Percentiles rank a stretch among this genome's conserved stretches.
phyloP scores from a whole-genome alignment of 64 coral and sea anemone species.

The Anthopleura sola region DNA sequence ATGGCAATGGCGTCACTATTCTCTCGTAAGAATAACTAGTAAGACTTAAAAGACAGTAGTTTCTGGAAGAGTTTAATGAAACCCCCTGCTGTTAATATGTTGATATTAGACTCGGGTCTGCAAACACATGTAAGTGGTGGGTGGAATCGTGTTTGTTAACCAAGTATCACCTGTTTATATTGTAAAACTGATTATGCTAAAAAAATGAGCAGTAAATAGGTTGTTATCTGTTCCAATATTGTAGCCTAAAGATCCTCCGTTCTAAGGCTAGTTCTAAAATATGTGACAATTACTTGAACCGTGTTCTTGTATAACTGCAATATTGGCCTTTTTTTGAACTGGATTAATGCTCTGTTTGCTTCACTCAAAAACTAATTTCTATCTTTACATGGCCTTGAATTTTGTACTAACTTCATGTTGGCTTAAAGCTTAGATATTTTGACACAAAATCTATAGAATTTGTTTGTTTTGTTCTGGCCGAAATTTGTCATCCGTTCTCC shows the following conservation, averaged over 20 bases:
- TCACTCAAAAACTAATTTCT: not conserved
- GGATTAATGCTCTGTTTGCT: not conserved
- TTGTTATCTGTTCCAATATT: not conserved
- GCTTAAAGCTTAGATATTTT: slow-evolving; percentile 8
- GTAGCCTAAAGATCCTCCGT: not conserved
- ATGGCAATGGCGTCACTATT: not conserved
- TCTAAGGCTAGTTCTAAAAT: not conserved
- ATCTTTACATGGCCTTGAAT: not conserved
- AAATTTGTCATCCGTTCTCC: not conserved
- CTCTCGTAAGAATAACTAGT: not conserved
- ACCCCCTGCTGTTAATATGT: not conserved
- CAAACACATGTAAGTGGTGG: not conserved
- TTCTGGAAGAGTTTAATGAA: not conserved
- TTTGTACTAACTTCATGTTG: not conserved
- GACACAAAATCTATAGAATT: not conserved
- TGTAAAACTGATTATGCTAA: not conserved
- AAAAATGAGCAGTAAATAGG: not conserved
- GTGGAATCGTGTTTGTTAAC: not conserved
- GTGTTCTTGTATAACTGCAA: not conserved
- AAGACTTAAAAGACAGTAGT: not conserved
- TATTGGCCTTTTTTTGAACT: not conserved
- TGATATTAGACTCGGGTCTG: not conserved
- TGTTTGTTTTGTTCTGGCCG: not conserved
- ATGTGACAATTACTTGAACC: not conserved
- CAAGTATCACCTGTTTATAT: not conserved